phyloP scores from a whole-genome alignment of 2,797 vertebrate genomes.

The Percopsis omiscomaycus region DNA sequence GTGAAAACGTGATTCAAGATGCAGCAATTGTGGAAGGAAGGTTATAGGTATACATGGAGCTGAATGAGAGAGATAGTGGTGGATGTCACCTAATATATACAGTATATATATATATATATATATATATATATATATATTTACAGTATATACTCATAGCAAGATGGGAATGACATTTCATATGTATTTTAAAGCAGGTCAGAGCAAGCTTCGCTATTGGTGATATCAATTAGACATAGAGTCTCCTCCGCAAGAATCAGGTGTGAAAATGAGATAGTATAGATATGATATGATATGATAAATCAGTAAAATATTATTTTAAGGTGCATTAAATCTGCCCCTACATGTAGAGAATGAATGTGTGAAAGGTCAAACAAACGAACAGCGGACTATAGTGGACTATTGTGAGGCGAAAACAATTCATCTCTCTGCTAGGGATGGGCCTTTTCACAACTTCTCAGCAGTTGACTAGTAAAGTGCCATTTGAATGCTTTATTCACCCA shows the following conservation, averaged over 20 bases:
- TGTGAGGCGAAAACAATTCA: background rate
- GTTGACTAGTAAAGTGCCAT: too few relatives aligned
- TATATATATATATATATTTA: too few relatives aligned
- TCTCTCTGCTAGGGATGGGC: background rate
- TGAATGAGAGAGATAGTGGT: slow-evolving; percentile 18
- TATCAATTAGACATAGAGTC: slow-evolving; percentile 66
- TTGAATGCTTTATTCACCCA: too few relatives aligned
- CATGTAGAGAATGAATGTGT: slow-evolving; percentile 8
- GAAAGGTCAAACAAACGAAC: slow-evolving; percentile 2
- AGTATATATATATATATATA: too few relatives aligned
- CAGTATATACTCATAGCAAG: slow-evolving; percentile 31
- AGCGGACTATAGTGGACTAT: background rate
- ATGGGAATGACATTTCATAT: slow-evolving; percentile 55
- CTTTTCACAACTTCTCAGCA: too few relatives aligned
- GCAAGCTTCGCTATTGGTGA: slow-evolving; percentile 52
- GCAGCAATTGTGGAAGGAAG: too few relatives aligned
- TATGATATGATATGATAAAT: slow-evolving; percentile 7
- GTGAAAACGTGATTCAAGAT: too few relatives aligned
- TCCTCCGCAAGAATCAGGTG: slow-evolving; percentile 50
- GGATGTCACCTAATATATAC: slow-evolving; percentile 35
- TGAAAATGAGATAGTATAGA: slow-evolving; percentile 17
- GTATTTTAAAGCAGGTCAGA: slow-evolving; percentile 56
- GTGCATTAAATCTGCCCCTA: slow-evolving; percentile 31
- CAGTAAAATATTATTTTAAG: slow-evolving; percentile 39
- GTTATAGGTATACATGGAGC: too few relatives aligned